Evolutionary conservation across 2,113 vertebrate species (phyloP), one percentile per base, ranked within the genome.

Genomic region (Drymodes brunneopygia): DNA sequence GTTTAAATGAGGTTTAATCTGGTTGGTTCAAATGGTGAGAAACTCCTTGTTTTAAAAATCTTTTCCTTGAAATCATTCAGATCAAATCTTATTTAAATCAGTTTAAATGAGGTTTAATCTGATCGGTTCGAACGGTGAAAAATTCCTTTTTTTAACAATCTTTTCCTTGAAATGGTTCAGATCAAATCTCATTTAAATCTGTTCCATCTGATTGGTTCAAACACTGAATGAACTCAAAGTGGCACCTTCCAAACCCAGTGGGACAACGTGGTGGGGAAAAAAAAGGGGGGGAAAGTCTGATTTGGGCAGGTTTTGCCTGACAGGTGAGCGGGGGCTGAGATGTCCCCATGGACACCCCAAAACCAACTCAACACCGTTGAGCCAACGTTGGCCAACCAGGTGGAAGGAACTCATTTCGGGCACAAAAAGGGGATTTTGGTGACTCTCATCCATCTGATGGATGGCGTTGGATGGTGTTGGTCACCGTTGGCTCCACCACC

Each of bases 401-500:
- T 1, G 9, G 48, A 27, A 25, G 12, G 5, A 3, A 6, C 9
- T 21, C 10, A 2, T 35, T 57, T 18, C 6, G 62, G 45, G 6
- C 6, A 2, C 3, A 11, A 9, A 70, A 10, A 23, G 2, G 23
- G 4, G 0, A 1, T 21, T 53, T 2, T 36, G 71, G 47, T 28
- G 51, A 10, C 47, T 44, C 38, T 22, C 50, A 21, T 3, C 50
- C 40, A 15, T 7, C 5, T 3, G 23, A 35, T 0, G 48, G 66
- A 1, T 1, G 4, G n/a, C n/a, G n/a, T n/a, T n/a, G n/a, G n/a
- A n/a, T n/a, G n/a, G n/a, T n/a, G n/a, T n/a, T n/a, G n/a, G n/a
- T n/a, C 56, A 4, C 42, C 1, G 1, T 8, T 14, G 1, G n/a
- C 5, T 7, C 22, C 48, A n/a, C 17, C 28, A 4, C 3, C 4